Conservation (phyloP, 2,888 invertebrate species). For the Lottia gigantea region DNA sequence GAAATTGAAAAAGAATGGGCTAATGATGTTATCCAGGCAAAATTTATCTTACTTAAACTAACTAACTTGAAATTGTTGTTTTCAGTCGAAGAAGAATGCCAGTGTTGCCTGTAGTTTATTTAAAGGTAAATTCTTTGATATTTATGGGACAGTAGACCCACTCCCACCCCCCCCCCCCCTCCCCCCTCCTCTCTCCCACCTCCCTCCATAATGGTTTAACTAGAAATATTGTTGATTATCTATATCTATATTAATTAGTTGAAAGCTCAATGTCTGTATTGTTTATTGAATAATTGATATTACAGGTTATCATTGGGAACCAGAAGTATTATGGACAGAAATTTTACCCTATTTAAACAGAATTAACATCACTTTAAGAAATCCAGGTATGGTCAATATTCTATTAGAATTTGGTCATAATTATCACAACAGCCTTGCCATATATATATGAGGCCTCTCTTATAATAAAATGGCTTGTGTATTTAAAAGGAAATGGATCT, state of each 20-base stretch:
- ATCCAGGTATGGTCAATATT: constrained; percentile 41
- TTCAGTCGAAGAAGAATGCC: constrained; percentile 13
- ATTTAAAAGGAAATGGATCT: no score
- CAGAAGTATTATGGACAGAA: constrained; percentile 54
- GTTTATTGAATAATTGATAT: constrained; percentile 4
- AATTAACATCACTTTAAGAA: constrained; percentile 52
- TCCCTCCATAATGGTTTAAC: no score
- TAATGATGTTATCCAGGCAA: neutral
- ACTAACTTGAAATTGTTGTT: neutral
- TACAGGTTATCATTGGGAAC: constrained; percentile 49
- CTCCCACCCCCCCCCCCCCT: no score
- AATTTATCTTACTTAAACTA: neutral
- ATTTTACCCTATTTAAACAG: constrained; percentile 52
- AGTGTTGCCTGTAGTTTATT: constrained; percentile 18
- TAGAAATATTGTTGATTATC: no score
- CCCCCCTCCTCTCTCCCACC: no score
- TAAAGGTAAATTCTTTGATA: constrained; percentile 12
- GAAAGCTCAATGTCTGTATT: no score
- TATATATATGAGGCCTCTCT: no score
- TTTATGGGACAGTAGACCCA: no score
- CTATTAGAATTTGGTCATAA: neutral
- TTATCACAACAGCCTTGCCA: no score
- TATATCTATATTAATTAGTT: no score
- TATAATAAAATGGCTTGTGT: no score
- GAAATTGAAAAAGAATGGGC: neutral